Evolutionary conservation across 1,140 invertebrate species (phyloP).

Genomic region (Polyergus mexicanus): DNA sequence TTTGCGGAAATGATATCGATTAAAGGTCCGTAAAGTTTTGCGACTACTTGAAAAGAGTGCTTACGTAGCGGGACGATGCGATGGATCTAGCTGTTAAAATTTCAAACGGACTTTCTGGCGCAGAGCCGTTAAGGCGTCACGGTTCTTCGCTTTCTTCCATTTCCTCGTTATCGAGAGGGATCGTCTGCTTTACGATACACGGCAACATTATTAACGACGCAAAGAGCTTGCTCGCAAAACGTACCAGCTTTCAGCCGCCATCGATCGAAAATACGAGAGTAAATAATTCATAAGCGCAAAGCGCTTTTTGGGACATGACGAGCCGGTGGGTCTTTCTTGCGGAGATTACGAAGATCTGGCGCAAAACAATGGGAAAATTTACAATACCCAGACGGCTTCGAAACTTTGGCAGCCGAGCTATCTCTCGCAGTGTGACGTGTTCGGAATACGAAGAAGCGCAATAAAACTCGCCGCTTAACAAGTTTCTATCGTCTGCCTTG

Average conservation of each 20-base stretch:
- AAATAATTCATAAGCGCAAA: slow-evolving; percentile 56
- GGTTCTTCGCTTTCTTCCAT: slow-evolving; percentile 8
- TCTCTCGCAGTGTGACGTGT: slow-evolving; percentile 32
- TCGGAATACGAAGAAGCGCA: slow-evolving; percentile 50
- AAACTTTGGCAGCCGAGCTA: slow-evolving; percentile 40
- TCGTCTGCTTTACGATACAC: slow-evolving; percentile 38
- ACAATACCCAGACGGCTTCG: slow-evolving; percentile 38
- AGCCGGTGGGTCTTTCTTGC: slow-evolving; percentile 37
- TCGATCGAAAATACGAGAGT: slow-evolving; percentile 13
- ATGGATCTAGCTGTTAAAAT: slow-evolving; percentile 27
- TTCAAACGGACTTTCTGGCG: slow-evolving; percentile 32
- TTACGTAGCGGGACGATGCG: background rate
- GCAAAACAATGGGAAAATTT: slow-evolving; percentile 59
- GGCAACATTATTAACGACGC: slow-evolving; percentile 52
- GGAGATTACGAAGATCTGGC: slow-evolving; percentile 53
- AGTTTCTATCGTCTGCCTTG: slow-evolving; percentile 9
- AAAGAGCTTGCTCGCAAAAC: slow-evolving; percentile 42
- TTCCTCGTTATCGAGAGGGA: slow-evolving; percentile 33
- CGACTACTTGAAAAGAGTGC: slow-evolving; percentile 34
- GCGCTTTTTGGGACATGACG: slow-evolving; percentile 34
- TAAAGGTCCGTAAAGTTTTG: slow-evolving; percentile 42
- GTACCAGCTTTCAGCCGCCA: slow-evolving; percentile 17
- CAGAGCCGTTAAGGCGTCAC: background rate
- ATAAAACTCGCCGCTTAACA: slow-evolving; percentile 38
- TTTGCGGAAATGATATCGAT: slow-evolving; percentile 43